Evolutionary conservation across 2,888 invertebrate species (phyloP), one percentile per base, ranked within the genome.

Genomic region (Lutraria lutraria): DNA sequence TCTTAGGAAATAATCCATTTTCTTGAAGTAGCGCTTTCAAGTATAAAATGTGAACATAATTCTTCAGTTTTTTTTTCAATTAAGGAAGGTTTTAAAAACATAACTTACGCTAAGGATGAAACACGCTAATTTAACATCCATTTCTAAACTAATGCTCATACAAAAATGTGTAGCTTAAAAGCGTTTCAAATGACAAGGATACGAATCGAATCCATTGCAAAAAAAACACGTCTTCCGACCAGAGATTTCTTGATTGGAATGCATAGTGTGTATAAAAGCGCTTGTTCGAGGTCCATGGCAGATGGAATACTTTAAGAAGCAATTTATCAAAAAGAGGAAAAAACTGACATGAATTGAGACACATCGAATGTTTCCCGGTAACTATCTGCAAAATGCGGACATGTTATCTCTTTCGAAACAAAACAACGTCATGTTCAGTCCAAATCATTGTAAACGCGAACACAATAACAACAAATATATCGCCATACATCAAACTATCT

Each of bases 201-300:
- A 68, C 6, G 12, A 68, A 68, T 68, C 63, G 25, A 8, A 13
- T 25, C n/a, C 63, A 68, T 68, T 68, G n/a, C 2, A 68, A 68
- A 68, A 68, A 68, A 68, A 68, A 68, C 63, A 12, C 63, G 63
- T 25, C 63, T 25, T n/a, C n/a, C 63, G 63, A 68, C 63, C 4
- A 68, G 12, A 68, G 63, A 1, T 56, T 56, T 6, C 60, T n/a
- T n/a, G 21, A 60, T 60, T 56, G 15, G 19, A 56, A 56, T 16
- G 60, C 60, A n/a, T n/a, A n/a, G n/a, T n/a, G 25, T n/a, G n/a
- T 68, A 68, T 68, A 13, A 68, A 68, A 25, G 63, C 63, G 63
- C 21, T 25, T 68, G 25, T 68, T 68, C n/a, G 63, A 8, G 25
- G 13, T 25, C 10, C 12, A 25, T 25, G 25, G 10, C 63, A 68